Conservation (phyloP, 92 coral and sea anemone genomes). For the Meandrina meandrites region DNA sequence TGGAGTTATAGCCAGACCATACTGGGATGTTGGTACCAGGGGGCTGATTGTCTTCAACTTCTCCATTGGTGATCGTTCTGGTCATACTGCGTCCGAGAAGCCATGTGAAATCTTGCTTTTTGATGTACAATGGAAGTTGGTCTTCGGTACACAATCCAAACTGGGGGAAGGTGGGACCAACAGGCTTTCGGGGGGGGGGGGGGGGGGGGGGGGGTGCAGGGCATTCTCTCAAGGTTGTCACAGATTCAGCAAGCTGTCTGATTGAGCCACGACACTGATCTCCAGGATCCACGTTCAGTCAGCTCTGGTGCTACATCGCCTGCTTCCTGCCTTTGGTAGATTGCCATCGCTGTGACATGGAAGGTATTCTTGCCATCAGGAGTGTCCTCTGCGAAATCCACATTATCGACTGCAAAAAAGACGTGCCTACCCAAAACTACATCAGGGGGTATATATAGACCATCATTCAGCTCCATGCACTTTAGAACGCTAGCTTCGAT, state of each 20-base stretch:
- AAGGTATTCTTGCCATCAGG: constrained; percentile 50
- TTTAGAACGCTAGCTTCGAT: constrained; percentile 22
- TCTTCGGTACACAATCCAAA: constrained; percentile 49
- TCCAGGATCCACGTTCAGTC: constrained; percentile 24
- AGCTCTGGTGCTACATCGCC: constrained; percentile 37
- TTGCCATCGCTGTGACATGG: constrained; percentile 65
- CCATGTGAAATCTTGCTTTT: constrained; percentile 55
- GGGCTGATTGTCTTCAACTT: constrained; percentile 36
- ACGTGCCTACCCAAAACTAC: constrained; percentile 50
- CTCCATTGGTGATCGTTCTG: constrained; percentile 38
- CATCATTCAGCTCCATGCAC: constrained; percentile 41
- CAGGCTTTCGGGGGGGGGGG: too few relatives aligned
- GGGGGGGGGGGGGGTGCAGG: constrained; percentile 62
- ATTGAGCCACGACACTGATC: constrained; percentile 47
- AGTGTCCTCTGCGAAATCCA: constrained; percentile 62
- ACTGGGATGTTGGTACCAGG: constrained; percentile 35
- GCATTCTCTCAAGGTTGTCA: constrained; percentile 52
- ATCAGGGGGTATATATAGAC: constrained; percentile 45
- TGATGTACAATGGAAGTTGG: constrained; percentile 37
- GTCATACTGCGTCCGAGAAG: constrained; percentile 54
- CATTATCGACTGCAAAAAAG: constrained; percentile 58
- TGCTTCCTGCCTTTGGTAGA: constrained; percentile 45
- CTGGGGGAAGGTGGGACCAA: constrained; percentile 40
- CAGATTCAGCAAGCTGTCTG: constrained; percentile 52
- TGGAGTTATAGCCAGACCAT: constrained; percentile 65